phyloP scores from a whole-genome alignment of 2,797 vertebrate species.

The Loriculus beryllinus region DNA sequence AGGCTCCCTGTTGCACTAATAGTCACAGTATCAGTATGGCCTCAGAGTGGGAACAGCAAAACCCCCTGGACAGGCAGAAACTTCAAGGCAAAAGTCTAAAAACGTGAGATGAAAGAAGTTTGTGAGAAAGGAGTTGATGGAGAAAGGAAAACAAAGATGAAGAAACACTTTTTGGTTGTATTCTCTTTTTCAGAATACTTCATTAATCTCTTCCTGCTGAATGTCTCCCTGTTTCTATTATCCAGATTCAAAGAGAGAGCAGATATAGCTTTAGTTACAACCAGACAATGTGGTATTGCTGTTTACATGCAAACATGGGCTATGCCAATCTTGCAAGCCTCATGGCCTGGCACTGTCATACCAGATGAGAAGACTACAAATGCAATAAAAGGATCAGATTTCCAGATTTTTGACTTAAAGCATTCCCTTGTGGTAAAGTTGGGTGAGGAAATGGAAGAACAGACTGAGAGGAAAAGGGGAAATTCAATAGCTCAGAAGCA shows the following conservation, averaged over 20 bases:
- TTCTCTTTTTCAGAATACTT: not conserved
- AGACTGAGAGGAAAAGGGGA: not conserved
- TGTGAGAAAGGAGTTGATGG: not conserved
- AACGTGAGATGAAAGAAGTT: not conserved
- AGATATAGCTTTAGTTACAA: constrained; percentile 27
- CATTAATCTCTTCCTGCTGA: not conserved
- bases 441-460: constrained; percentile 42
- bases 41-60: not conserved
- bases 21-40: not conserved
- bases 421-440: constrained; percentile 32
- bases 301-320: constrained; percentile 5
- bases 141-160: not conserved
- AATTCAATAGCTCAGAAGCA: constrained; percentile 40
- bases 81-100: not conserved
- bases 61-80: not conserved
- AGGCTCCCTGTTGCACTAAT: not conserved
- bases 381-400: constrained; percentile 36
- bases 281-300: not conserved
- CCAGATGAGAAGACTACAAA: constrained; percentile 30
- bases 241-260: not conserved
- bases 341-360: not conserved
- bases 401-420: constrained; percentile 49
- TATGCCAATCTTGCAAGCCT: not conserved
- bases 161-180: not conserved
- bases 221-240: not conserved